A percentile compares a stretch with the other conserved stretches of the same genome.
Evolutionary conservation across 2,888 invertebrate species (phyloP).

Genomic region (Cordilura impudica): DNA sequence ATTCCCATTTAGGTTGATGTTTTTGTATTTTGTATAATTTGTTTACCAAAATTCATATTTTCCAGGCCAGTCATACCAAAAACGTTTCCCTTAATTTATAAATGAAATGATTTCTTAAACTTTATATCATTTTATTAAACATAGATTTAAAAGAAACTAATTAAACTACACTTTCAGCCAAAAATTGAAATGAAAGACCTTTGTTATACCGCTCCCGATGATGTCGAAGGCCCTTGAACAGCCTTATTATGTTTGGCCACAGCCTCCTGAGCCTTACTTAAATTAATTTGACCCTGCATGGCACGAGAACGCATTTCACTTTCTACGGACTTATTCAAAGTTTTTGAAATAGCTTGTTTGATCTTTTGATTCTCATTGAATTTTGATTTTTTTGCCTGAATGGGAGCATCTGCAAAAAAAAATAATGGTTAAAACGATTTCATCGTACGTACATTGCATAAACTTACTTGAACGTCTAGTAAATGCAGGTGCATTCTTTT

Average conservation of each 20-base stretch:
- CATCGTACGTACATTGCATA: neutral
- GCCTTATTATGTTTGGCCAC: conserved; percentile 76
- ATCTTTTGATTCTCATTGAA: conserved; percentile 81
- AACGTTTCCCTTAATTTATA: too few relatives aligned
- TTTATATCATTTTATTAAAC: neutral
- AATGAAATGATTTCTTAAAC: neutral
- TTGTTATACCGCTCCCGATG: conserved; percentile 5
- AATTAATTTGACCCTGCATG: conserved; percentile 76
- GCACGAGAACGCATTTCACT: conserved; percentile 81
- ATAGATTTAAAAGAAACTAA: neutral
- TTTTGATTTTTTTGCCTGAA: conserved; percentile 81
- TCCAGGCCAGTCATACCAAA: too few relatives aligned
- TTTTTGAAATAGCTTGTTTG: conserved; percentile 82
- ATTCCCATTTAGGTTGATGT: too few relatives aligned
- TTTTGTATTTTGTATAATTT: too few relatives aligned
- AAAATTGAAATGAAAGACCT: neutral
- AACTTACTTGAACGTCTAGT: conserved; percentile 81
- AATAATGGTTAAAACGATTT: neutral
- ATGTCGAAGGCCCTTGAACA: conserved; percentile 66
- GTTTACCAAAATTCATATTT: too few relatives aligned
- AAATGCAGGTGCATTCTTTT: conserved; percentile 78
- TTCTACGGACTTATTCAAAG: conserved; percentile 82
- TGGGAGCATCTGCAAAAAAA: conserved; percentile 80
- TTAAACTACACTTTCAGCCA: neutral
- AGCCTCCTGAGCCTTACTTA: conserved; percentile 80